A percentile compares a stretch with the other conserved stretches of the same genome.
Conservation (phyloP, 2,797 vertebrate species). For the Manis crassicaudata region DNA sequence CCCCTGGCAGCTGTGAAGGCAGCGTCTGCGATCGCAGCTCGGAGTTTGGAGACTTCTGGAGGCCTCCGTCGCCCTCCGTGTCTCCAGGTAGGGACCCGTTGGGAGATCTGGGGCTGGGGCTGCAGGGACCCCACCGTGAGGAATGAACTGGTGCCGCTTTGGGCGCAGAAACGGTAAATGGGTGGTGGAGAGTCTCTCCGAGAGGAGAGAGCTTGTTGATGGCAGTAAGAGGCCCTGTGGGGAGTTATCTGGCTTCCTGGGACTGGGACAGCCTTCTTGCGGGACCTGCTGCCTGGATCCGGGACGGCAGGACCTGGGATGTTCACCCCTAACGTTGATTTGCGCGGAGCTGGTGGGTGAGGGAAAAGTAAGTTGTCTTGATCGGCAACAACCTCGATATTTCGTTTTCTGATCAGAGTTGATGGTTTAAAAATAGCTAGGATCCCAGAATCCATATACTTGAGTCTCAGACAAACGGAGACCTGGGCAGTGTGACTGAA, state of each 20-base stretch:
- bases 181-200: not conserved
- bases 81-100: conserved; percentile 89
- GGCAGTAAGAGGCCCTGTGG: not conserved
- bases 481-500: not conserved
- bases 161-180: not conserved
- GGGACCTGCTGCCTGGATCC: not conserved
- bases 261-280: not conserved
- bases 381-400: not conserved
- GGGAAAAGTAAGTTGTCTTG: not conserved
- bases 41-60: conserved; percentile 96
- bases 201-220: not conserved
- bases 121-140: not conserved
- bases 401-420: conserved; percentile 15
- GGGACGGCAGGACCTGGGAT: not conserved
- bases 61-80: conserved; percentile 96
- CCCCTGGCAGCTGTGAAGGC: conserved; percentile 92
- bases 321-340: not conserved
- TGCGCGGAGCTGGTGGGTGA: not conserved
- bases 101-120: not conserved
- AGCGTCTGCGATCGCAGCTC: conserved; percentile 89
- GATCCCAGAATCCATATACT: not conserved
- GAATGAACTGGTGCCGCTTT: not conserved
- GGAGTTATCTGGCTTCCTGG: not conserved
- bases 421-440: not conserved
- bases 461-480: not conserved